Base-by-base conservation (phyloP, 2,113 vertebrate species). In the Microtus montanus region DNA sequence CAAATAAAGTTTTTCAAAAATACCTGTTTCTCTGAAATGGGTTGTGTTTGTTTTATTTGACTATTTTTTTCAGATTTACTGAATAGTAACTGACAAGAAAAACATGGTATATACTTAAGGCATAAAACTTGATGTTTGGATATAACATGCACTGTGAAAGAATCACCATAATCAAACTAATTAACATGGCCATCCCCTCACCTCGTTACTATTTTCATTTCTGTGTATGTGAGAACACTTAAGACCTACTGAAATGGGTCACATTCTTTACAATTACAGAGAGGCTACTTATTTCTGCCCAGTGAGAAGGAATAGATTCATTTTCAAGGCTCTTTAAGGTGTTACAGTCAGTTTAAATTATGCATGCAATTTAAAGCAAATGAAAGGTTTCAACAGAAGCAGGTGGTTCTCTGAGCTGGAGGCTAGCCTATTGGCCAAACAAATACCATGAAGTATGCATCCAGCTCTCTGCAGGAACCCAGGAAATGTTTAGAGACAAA, bases 281-380 rank as follows among this genome's bases (percentile, higher is more conserved):
- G 22, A n/a, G 8, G 87, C 80, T 88, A 92, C 86, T 93, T 94
- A 92, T 90, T 94, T 96, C 88, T 96, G 80, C 54, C 90, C 73
- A 93, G 61, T n/a, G 89, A 97, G 66, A 89, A 94, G 87, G 30
- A 87, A 94, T 52, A 61, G 82, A 93, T 94, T 93, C 35, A 5
- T 77, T 95, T 95, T 44, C 79, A 47, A 88, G 93, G 83, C 71
- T 92, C 54, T 85, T 86, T 94, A 93, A 93, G 92, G 84, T 96
- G 71, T 70, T 87, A 74, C 12, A 95, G 74, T 64, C 83, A 78
- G 64, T 47, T 93, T 94, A 94, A 96, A 97, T 95, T 96, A 96
- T 95, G 84, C 80, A 95, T 74, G 75, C 64, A 93, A 89, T 88
- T 92, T 93, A 89, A 96, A 90, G 90, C 77, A 94, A 97, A 97